A percentile compares a stretch with the other conserved stretches of the same genome.
Evolutionary conservation across 2,113 vertebrate genomes (phyloP).

Genomic region (Melanerpes formicivorus): DNA sequence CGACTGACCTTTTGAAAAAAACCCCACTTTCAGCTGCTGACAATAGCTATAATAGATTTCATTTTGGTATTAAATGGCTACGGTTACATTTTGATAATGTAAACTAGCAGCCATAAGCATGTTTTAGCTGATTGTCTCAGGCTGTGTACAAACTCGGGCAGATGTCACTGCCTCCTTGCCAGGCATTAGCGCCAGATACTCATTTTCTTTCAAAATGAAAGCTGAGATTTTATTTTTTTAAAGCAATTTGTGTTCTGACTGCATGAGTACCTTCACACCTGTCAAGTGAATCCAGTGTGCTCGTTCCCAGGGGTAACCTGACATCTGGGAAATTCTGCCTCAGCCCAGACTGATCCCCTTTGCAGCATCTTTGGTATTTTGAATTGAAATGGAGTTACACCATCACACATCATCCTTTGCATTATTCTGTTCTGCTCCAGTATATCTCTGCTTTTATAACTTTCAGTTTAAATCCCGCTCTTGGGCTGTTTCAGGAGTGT

Average conservation of each 20-base stretch:
- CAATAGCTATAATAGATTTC: slow-evolving; percentile 24
- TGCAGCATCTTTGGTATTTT: neutral
- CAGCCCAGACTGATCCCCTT: neutral
- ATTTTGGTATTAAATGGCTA: neutral
- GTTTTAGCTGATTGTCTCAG: slow-evolving; percentile 18
- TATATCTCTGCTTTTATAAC: neutral
- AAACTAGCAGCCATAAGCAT: neutral
- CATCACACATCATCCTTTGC: neutral
- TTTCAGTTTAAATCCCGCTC: neutral
- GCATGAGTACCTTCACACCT: slow-evolving; percentile 43
- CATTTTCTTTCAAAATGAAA: slow-evolving; percentile 13
- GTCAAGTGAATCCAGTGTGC: slow-evolving; percentile 16
- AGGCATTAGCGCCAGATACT: neutral
- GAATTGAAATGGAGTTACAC: neutral
- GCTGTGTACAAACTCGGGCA: slow-evolving; percentile 25
- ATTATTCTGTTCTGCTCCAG: neutral
- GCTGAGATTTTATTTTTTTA: neutral
- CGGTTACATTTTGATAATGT: neutral
- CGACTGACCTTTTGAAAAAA: slow-evolving; percentile 28
- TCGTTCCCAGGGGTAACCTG: slow-evolving; percentile 14
- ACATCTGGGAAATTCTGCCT: slow-evolving; percentile 50
- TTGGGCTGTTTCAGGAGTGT: neutral
- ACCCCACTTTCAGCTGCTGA: slow-evolving; percentile 11
- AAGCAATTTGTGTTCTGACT: slow-evolving; percentile 27
- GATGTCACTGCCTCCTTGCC: slow-evolving; percentile 15